Evolutionary conservation across 2,797 vertebrate species (phyloP).

Genomic region (Sebastiscus tertius): DNA sequence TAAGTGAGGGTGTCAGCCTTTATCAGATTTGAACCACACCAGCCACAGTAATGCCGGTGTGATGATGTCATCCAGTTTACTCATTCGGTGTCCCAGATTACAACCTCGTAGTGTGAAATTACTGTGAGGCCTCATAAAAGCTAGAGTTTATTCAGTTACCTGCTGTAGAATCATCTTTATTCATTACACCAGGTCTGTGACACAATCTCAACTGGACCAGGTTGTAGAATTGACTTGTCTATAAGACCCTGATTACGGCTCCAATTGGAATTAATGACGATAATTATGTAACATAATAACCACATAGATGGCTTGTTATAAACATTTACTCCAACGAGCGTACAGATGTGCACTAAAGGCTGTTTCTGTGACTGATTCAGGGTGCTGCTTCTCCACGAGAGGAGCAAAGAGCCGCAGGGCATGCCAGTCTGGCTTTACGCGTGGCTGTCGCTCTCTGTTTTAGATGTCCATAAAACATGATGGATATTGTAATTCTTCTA

Average conservation of each 20-base stretch:
- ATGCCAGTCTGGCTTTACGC: slow-evolving; percentile 14
- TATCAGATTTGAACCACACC: not conserved
- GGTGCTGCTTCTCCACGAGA: not conserved
- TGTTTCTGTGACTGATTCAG: slow-evolving; percentile 12
- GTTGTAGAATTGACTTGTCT: not conserved
- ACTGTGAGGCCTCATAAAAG: not conserved
- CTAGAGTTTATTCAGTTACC: not conserved
- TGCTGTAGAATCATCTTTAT: not conserved
- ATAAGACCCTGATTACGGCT: not conserved
- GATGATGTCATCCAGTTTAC: not conserved
- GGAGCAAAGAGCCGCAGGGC: slow-evolving; percentile 23
- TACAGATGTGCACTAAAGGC: slow-evolving; percentile 8
- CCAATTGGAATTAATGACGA: not conserved
- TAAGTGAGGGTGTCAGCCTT: not conserved
- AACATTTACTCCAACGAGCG: not conserved
- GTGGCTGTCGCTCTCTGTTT: slow-evolving; percentile 19
- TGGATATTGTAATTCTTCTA: slow-evolving; percentile 20
- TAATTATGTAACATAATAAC: not conserved
- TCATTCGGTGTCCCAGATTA: not conserved
- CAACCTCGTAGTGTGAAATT: not conserved
- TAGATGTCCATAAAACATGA: slow-evolving; percentile 45
- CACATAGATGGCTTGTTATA: not conserved
- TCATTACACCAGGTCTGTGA: not conserved
- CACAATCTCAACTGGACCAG: not conserved
- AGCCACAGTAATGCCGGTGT: not conserved